These are phyloP conservation scores for Phortica okadai DNA, from an alignment of 2,888 invertebrate genomes.

Conservation along the genomic window DNA sequence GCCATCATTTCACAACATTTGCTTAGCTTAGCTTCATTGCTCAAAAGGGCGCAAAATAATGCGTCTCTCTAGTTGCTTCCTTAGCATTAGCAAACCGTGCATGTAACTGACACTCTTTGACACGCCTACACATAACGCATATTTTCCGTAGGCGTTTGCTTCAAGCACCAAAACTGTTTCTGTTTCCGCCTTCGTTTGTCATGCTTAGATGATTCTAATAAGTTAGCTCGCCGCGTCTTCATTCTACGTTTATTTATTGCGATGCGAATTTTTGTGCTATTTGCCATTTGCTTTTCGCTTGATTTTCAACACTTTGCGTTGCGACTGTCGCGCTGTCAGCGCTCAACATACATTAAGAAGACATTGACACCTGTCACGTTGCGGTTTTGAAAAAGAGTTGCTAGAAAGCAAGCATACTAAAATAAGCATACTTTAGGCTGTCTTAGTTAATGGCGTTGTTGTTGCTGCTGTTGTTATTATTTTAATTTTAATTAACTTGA, in stretches of 20 bases:
- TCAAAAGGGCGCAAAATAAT: not conserved
- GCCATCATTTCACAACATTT: too few relatives aligned
- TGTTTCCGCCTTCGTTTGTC: not conserved
- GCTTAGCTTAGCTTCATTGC: too few relatives aligned
- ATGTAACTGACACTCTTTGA: too few relatives aligned
- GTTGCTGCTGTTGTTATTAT: not conserved
- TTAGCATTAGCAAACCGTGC: not conserved
- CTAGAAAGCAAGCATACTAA: not conserved
- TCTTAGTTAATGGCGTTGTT: too few relatives aligned
- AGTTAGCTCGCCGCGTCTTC: constrained; percentile 1
- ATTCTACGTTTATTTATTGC: not conserved
- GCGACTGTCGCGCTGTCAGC: not conserved
- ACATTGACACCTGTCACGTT: constrained; percentile 15
- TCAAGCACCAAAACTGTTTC: not conserved
- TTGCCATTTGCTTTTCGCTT: too few relatives aligned
- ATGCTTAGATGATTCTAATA: constrained; percentile 4
- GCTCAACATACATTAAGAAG: constrained; percentile 10
- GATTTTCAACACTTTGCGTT: too few relatives aligned
- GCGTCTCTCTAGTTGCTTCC: constrained; percentile 36
- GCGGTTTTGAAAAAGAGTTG: not conserved
- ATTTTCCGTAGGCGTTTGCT: too few relatives aligned
- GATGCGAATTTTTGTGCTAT: too few relatives aligned
- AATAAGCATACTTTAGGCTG: not conserved
- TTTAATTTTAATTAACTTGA: not conserved
- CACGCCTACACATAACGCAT: too few relatives aligned